A percentile compares a stretch with the other conserved stretches of the same genome.
Conservation (phyloP, 2,888 invertebrate species). For the Agrilus mali region DNA sequence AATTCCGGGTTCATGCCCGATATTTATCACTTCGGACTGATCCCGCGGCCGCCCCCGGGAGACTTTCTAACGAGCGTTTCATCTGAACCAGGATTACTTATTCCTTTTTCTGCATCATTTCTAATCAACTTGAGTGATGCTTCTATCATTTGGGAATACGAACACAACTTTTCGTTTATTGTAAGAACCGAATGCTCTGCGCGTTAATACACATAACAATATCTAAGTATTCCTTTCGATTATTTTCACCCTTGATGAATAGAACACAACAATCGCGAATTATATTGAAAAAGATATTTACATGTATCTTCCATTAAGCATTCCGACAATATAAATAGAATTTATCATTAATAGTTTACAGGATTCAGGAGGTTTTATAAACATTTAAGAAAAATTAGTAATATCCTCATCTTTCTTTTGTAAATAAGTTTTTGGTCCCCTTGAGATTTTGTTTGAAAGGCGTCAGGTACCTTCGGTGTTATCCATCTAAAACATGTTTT, state of each 20-base stretch:
- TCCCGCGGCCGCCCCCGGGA: slow-evolving; percentile 21
- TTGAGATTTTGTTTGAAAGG: no score
- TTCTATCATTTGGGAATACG: not conserved
- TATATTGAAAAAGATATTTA: no score
- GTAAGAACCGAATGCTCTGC: not conserved
- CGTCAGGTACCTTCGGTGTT: no score
- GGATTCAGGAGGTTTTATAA: no score
- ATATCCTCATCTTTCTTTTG: no score
- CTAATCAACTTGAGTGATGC: slow-evolving; percentile 31
- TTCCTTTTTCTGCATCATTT: slow-evolving; percentile 30
- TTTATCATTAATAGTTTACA: no score
- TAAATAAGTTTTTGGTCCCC: no score
- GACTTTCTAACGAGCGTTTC: slow-evolving; percentile 30
- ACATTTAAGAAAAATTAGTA: no score
- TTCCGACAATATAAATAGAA: no score
- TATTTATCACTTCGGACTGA: slow-evolving; percentile 14
- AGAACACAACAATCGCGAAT: no score
- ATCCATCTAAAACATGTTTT: no score
- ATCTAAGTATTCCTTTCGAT: not conserved
- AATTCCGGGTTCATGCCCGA: slow-evolving; percentile 12
- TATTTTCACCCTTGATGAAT: not conserved
- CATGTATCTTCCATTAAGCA: no score
- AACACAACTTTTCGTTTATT: not conserved
- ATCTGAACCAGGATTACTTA: slow-evolving; percentile 33
- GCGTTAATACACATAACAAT: not conserved